Percentiles rank a stretch among this genome's conserved stretches.
Evolutionary conservation across 2,113 vertebrate genomes (phyloP).

Genomic region (Pomatorhinus ruficollis): DNA sequence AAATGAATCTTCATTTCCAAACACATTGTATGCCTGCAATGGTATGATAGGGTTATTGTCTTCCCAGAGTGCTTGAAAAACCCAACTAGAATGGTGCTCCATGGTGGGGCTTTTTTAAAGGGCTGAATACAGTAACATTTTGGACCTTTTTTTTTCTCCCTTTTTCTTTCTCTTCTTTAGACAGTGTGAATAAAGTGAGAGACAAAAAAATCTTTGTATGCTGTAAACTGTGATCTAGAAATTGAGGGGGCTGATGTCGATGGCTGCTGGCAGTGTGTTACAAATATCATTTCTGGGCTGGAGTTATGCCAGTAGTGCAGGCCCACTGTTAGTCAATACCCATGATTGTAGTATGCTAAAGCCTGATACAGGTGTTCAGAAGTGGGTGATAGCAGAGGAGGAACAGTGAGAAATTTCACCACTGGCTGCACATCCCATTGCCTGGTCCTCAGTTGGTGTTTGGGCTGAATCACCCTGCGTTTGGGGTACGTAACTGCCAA

Average conservation of each 20-base stretch:
- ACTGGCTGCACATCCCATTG: neutral
- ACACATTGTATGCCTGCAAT: neutral
- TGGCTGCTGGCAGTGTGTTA: neutral
- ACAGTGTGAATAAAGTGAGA: slow-evolving; percentile 41
- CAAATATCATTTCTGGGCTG: slow-evolving; percentile 14
- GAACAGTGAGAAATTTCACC: neutral
- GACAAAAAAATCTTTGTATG: slow-evolving; percentile 44
- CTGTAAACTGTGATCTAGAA: slow-evolving; percentile 45
- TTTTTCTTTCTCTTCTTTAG: neutral
- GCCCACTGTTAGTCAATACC: fast-evolving
- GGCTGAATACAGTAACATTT: neutral
- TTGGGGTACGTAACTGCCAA: neutral
- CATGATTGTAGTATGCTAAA: neutral
- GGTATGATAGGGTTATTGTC: neutral
- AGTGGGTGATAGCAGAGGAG: neutral
- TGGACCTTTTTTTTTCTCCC: neutral
- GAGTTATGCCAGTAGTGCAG: neutral
- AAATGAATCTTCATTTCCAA: neutral
- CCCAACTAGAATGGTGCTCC: neutral
- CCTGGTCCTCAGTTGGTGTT: neutral
- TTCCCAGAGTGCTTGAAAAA: neutral
- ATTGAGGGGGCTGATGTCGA: neutral
- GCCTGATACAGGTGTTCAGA: neutral
- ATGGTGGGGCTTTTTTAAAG: neutral
- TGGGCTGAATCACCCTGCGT: neutral